A percentile compares a stretch with the other conserved stretches of the same genome.
Evolutionary conservation across 1,140 invertebrate genomes (phyloP).

Genomic region (Tetragonula clypearis): DNA sequence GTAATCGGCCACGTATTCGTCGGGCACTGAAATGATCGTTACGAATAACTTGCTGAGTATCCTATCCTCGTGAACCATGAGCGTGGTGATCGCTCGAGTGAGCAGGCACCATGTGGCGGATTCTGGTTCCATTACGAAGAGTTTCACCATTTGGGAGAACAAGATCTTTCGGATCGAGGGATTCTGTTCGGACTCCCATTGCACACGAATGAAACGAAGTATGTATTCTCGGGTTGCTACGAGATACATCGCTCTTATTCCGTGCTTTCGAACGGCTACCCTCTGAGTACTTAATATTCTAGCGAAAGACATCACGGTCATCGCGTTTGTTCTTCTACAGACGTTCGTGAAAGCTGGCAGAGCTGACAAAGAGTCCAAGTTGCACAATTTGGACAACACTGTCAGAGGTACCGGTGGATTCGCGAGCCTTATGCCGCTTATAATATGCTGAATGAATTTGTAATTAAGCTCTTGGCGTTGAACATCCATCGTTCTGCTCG

Average conservation of each 20-base stretch:
- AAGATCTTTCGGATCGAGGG: conserved; percentile 67
- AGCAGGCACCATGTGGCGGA: conserved; percentile 59
- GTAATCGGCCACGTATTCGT: conserved; percentile 64
- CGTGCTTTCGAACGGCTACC: conserved; percentile 69
- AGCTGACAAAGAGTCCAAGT: conserved; percentile 61
- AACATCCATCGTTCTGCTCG: conserved; percentile 31
- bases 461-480: conserved; percentile 1
- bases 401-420: conserved; percentile 65
- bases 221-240: conserved; percentile 48
- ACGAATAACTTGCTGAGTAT: accelerated
- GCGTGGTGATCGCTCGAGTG: conserved; percentile 34
- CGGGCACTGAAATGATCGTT: conserved; percentile 33
- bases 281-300: conserved; percentile 45
- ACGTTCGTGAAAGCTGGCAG: conserved; percentile 25
- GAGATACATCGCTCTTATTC: conserved; percentile 65
- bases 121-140: conserved; percentile 58
- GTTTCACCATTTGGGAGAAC: conserved; percentile 25
- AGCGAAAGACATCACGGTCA: conserved; percentile 51
- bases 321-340: conserved; percentile 20
- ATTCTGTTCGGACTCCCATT: conserved; percentile 62
- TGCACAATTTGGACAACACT: conserved; percentile 54
- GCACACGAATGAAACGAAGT: conserved; percentile 28
- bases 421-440: not conserved
- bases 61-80: conserved; percentile 50
- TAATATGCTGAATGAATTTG: not conserved